Conservation (phyloP, 2,888 invertebrate genomes). For the Fragum fragum region DNA sequence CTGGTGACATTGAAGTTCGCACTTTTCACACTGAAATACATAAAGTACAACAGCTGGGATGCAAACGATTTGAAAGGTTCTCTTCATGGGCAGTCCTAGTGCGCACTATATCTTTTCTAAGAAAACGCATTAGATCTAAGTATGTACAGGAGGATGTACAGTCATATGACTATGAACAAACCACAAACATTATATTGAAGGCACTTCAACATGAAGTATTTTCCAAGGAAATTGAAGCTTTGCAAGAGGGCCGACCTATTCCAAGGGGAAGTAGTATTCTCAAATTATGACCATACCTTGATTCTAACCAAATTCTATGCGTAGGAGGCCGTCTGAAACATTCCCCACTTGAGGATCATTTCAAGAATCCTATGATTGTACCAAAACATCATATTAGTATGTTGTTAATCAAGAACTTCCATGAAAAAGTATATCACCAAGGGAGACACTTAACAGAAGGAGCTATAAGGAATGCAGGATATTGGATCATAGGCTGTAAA, state of each 20-base stretch:
- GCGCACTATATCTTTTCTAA: too few species aligned
- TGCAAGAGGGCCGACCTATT: not conserved
- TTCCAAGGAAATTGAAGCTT: not conserved
- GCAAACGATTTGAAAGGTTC: too few species aligned
- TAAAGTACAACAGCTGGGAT: too few species aligned
- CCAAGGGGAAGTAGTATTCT: slow-evolving; percentile 38
- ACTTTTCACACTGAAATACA: too few species aligned
- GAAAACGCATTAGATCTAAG: too few species aligned
- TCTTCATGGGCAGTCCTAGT: too few species aligned
- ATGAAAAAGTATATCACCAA: slow-evolving; percentile 53
- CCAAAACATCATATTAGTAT: slow-evolving; percentile 53
- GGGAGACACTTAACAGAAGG: too few species aligned
- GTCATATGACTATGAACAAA: too few species aligned
- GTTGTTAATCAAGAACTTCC: slow-evolving; percentile 46
- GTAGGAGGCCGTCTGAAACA: slow-evolving; percentile 56
- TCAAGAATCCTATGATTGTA: slow-evolving; percentile 57
- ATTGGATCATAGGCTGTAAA: slow-evolving; percentile 54
- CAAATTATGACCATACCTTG: slow-evolving; percentile 37
- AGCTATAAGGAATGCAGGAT: slow-evolving; percentile 45
- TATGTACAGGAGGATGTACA: too few species aligned
- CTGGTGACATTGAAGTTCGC: too few species aligned
- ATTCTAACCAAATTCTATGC: slow-evolving; percentile 43
- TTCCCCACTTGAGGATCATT: not conserved
- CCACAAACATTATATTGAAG: too few species aligned
- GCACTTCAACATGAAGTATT: too few species aligned